A percentile compares a stretch with the other conserved stretches of the same genome.
Evolutionary conservation across 2,888 invertebrate genomes (phyloP).

Genomic region (Mesorhabditis spiculigera): DNA sequence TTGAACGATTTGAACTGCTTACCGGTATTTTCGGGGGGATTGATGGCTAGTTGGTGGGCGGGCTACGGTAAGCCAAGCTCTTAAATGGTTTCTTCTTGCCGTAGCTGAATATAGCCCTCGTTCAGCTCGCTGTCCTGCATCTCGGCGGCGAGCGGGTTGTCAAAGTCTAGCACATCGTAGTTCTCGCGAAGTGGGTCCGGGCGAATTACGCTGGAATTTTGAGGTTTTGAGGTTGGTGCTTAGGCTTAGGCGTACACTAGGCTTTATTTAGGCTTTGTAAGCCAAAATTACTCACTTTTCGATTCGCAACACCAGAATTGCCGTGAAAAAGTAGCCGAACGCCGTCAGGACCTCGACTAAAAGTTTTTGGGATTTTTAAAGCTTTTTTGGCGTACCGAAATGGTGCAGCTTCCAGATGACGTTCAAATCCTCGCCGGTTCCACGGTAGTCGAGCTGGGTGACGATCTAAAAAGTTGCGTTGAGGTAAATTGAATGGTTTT

Average conservation of each 20-base stretch:
- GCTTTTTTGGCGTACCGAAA: not conserved
- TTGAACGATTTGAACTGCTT: too few relatives aligned
- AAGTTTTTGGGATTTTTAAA: too few relatives aligned
- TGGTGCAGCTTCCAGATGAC: not conserved
- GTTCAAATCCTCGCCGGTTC: not conserved
- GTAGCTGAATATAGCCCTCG: conserved; percentile 1
- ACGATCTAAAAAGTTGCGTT: not conserved
- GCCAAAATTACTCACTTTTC: not conserved
- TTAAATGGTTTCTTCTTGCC: not conserved
- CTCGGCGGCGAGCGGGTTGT: conserved; percentile 1
- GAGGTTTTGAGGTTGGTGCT: not conserved
- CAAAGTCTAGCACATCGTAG: not conserved
- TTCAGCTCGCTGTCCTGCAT: not conserved
- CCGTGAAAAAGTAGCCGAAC: conserved; percentile 5
- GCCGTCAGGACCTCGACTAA: not conserved
- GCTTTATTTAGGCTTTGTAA: not conserved
- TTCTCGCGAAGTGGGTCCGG: not conserved
- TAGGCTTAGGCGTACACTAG: not conserved
- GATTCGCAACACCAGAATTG: conserved; percentile 6
- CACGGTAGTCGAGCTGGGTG: not conserved
- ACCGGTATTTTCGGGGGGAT: too few relatives aligned
- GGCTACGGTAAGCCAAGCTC: not conserved
- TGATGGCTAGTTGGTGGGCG: too few relatives aligned
- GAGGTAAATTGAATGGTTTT: not conserved
- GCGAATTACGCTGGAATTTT: not conserved